Conservation (phyloP, 2,113 vertebrate genomes). For the Odocoileus hemionus region DNA sequence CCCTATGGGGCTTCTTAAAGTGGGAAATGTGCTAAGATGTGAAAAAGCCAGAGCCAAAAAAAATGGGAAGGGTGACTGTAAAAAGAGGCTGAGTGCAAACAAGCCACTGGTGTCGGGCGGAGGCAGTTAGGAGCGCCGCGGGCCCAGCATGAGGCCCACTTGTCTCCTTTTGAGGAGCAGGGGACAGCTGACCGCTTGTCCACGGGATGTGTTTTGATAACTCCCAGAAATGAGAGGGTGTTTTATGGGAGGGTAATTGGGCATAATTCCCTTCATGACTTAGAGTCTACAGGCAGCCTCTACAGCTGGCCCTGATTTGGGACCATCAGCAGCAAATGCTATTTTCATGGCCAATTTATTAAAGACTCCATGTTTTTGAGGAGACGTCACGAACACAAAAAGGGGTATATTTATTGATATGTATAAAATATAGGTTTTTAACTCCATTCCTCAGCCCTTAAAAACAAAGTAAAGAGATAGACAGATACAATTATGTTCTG, state of each 20-base stretch:
- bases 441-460: slow-evolving; percentile 74
- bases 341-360: slow-evolving; percentile 46
- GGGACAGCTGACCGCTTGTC: slow-evolving; percentile 47
- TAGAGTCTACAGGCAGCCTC: slow-evolving; percentile 35
- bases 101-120: fast-evolving
- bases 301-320: slow-evolving; percentile 30
- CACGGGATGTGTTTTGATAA: slow-evolving; percentile 37
- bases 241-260: slow-evolving; percentile 52
- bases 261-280: slow-evolving; percentile 34
- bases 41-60: background rate
- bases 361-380: slow-evolving; percentile 44
- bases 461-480: slow-evolving; percentile 75
- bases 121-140: fast-evolving
- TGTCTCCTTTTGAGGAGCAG: background rate
- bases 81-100: background rate
- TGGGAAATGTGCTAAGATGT: background rate
- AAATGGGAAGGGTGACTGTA: background rate
- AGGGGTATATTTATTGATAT: slow-evolving; percentile 74
- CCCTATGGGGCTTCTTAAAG: background rate
- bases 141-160: background rate
- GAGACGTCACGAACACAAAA: slow-evolving; percentile 44
- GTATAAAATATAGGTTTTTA: slow-evolving; percentile 76
- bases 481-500: slow-evolving; percentile 81
- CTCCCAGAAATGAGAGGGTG: slow-evolving; percentile 40
- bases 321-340: background rate